phyloP scores from a whole-genome alignment of 2,113 vertebrate genomes.

The Picathartes gymnocephalus region DNA sequence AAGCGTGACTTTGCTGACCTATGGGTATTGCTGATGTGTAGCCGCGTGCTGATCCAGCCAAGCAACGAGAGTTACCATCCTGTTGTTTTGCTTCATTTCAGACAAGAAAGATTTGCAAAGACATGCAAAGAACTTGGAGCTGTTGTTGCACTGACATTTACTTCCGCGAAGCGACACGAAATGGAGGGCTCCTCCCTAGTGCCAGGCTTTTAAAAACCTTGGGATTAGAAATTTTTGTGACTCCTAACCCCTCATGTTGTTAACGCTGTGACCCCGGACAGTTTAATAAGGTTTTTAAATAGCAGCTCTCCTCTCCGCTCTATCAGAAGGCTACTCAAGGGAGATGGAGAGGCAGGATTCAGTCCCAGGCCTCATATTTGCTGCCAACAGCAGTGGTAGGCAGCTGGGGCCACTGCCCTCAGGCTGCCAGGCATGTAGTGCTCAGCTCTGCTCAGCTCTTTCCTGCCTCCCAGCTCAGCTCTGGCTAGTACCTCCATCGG shows the following conservation, averaged over 20 bases:
- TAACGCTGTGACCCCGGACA: neutral
- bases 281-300: neutral
- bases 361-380: neutral
- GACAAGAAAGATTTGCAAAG: neutral
- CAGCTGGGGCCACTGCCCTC: neutral
- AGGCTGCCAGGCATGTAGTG: neutral
- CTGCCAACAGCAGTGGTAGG: neutral
- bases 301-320: neutral
- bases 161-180: rapidly evolving
- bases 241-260: neutral
- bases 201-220: neutral
- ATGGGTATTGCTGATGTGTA: neutral
- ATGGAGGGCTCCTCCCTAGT: neutral
- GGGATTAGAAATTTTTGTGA: neutral
- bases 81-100: neutral
- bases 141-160: neutral
- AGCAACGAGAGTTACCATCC: neutral
- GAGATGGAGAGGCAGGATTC: neutral
- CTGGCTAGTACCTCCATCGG: rapidly evolving
- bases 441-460: neutral
- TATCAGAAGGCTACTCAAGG: neutral
- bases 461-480: neutral
- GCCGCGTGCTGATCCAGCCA: neutral
- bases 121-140: neutral
- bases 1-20: neutral